Percentiles rank a stretch among this genome's conserved stretches.
Conservation (phyloP, 2,797 vertebrate species). For the Acipenser transmontanus region DNA sequence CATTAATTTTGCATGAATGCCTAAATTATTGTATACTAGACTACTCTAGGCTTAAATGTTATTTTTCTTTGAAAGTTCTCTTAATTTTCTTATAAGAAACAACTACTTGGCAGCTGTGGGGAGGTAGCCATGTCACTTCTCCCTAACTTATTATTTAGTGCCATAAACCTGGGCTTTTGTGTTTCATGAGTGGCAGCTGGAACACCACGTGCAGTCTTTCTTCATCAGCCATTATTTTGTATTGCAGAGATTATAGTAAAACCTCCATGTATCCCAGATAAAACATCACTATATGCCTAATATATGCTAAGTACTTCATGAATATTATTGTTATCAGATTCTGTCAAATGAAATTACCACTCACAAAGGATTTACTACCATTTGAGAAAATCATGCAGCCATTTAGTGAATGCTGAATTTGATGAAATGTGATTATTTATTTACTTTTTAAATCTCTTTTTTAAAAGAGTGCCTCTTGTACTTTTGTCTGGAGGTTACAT, state of each 20-base stretch:
- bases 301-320: constrained; percentile 14
- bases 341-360: constrained; percentile 13
- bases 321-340: constrained; percentile 12
- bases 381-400: no score
- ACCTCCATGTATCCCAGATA: background rate
- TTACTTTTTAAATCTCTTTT: no score
- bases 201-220: background rate
- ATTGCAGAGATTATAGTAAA: constrained; percentile 10
- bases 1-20: no score
- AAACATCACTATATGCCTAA: constrained; percentile 11
- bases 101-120: constrained; percentile 12
- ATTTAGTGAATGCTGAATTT: no score
- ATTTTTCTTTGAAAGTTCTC: background rate
- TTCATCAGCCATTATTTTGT: background rate
- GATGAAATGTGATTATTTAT: no score
- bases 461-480: no score
- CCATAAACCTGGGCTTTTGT: background rate
- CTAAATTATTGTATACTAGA: no score
- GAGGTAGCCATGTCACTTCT: constrained; percentile 2
- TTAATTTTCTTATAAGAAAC: background rate
- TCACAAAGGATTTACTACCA: background rate
- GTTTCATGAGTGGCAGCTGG: constrained; percentile 10
- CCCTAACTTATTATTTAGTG: background rate
- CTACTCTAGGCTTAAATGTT: background rate
- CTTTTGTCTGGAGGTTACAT: no score